phyloP scores from a whole-genome alignment of 2,113 vertebrate genomes.

The Paratilapia polleni region DNA sequence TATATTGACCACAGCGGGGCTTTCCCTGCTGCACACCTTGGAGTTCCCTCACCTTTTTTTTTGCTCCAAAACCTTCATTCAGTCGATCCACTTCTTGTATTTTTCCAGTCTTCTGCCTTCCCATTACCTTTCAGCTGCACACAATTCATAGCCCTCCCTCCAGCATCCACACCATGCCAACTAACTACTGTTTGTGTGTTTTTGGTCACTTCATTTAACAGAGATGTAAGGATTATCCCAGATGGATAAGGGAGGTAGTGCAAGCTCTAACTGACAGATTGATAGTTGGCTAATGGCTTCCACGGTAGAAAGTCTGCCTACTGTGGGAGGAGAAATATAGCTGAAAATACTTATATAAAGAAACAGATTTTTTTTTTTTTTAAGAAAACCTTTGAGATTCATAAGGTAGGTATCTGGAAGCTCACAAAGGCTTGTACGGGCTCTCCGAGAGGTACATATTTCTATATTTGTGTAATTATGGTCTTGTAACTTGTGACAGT shows the following conservation, averaged over 20 bases:
- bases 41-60: conserved; percentile 22
- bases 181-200: conserved; percentile 16
- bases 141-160: conserved; percentile 30
- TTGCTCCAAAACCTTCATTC: not conserved
- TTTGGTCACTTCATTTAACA: conserved; percentile 46
- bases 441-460: not conserved
- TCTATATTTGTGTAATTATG: not conserved
- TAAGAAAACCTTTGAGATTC: conserved; percentile 6
- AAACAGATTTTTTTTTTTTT: not conserved
- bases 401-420: conserved; percentile 1
- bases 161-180: not conserved
- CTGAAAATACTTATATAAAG: conserved; percentile 30
- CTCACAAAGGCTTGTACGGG: not conserved
- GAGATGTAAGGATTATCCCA: conserved; percentile 59
- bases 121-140: conserved; percentile 60
- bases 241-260: conserved; percentile 48
- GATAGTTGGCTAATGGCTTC: conserved; percentile 60
- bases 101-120: conserved; percentile 49
- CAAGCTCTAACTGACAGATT: conserved; percentile 46
- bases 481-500: not conserved
- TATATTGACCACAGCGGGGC: conserved; percentile 51
- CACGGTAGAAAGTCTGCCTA: conserved; percentile 10
- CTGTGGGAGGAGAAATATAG: conserved; percentile 25
- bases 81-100: conserved; percentile 46
- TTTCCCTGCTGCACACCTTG: conserved; percentile 39